These are phyloP conservation scores for Meleagris gallopavo DNA, from an alignment of 2,113 vertebrate genomes.

Conservation along the genomic window DNA sequence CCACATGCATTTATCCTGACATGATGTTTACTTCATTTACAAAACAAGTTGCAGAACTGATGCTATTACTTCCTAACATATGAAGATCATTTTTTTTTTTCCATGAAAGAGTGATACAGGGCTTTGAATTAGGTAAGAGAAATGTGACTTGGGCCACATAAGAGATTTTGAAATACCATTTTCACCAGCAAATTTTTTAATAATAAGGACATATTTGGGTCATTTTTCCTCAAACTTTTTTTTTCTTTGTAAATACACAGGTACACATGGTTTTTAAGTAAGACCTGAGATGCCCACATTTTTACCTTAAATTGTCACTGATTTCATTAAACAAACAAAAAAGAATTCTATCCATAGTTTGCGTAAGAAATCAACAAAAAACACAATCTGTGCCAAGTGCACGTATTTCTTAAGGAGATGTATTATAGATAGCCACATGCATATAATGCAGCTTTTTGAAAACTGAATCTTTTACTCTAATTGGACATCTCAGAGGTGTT, in stretches of 20 bases:
- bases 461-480: background rate
- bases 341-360: background rate
- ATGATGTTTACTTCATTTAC: background rate
- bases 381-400: background rate
- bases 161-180: background rate
- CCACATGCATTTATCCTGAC: background rate
- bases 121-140: background rate
- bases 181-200: background rate
- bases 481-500: background rate
- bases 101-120: background rate
- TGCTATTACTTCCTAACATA: too few species aligned
- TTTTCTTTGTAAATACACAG: background rate
- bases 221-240: background rate
- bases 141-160: accelerated
- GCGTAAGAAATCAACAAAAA: background rate
- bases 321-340: background rate
- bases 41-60: background rate
- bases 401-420: background rate
- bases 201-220: background rate
- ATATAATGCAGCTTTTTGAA: background rate
- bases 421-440: background rate
- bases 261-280: background rate
- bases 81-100: too few species aligned
- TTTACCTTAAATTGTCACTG: background rate
- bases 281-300: background rate